Evolutionary conservation across 2,797 vertebrate genomes (phyloP), one percentile per base, ranked within the genome.

Genomic region (Helarctos malayanus): DNA sequence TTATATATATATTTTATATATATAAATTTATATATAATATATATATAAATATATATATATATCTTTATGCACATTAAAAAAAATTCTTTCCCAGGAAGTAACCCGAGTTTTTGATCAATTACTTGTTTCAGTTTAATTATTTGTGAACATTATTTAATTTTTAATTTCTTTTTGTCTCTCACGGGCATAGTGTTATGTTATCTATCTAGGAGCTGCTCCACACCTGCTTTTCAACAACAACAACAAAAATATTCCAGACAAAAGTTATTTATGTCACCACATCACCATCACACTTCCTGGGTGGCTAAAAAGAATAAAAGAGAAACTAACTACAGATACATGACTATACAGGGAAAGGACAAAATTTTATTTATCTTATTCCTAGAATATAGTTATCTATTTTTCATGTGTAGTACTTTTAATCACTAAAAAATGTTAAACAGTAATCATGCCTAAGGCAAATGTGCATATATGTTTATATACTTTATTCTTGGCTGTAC

Each of bases 241-340:
- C 41, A 41, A 91, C 85, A 35, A 95, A 91, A 92, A 65, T 32
- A 94, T 91, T 97, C 56, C 61, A 88, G 81, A 75, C 57, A 73
- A 93, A 88, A 93, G 12, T 86, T 73, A 45, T 38, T 73, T 82
- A 81, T 78, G 35, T 41, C n/a, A 52, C 38, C 35, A 68, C 15
- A 59, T 59, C 45, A 65, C 38, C 61, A 54, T 41, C 15, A 84
- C 6, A 71, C 10, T 89, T 94, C 27, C 41, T 81, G 29, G 87
- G 25, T 69, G n/a, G 9, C 23, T 85, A 92, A 73, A 88, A 81
- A 63, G 21, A 81, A 93, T 56, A 89, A 78, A 80, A 49, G 13
- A 69, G 25, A 68, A 93, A 80, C 11, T 79, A 95, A 47, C 23
- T 32, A 63, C 25, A 75, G 57, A 38, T 73, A 47, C 41, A 49